A percentile compares a stretch with the other conserved stretches of the same genome.
phyloP scores from a whole-genome alignment of 2,797 vertebrate species.

The Notoglanidium macrostoma region DNA sequence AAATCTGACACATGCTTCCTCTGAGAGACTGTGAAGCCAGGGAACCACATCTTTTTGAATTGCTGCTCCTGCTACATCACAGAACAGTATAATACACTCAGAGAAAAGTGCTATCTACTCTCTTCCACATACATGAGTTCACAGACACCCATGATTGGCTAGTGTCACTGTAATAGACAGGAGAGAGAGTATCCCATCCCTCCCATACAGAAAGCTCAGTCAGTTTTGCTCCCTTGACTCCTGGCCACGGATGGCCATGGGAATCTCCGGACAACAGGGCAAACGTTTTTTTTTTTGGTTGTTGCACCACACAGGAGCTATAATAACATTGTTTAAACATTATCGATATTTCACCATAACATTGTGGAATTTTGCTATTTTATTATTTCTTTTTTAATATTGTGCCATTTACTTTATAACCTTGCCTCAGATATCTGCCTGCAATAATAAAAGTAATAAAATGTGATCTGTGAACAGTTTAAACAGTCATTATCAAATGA shows the following conservation, averaged over 20 bases:
- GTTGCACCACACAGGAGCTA: not conserved
- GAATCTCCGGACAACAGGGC: not conserved
- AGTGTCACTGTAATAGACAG: not conserved
- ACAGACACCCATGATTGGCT: not conserved
- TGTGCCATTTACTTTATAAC: not conserved
- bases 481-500: not conserved
- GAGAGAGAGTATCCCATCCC: not conserved
- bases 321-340: not conserved
- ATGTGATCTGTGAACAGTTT: not conserved
- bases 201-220: not conserved
- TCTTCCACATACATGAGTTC: not conserved
- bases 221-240: not conserved
- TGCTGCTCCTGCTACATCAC: not conserved
- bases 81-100: not conserved
- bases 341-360: not conserved
- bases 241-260: not conserved
- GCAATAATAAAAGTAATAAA: not conserved
- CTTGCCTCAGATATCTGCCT: not conserved
- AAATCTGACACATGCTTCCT: conserved; percentile 3
- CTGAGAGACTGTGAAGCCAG: conserved; percentile 1
- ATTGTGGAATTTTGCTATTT: not conserved
- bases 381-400: not conserved
- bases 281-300: not conserved
- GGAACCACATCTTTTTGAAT: conserved; percentile 4
- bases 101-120: not conserved